Evolutionary conservation across 1,140 invertebrate species (phyloP), one percentile per base, ranked within the genome.

Genomic region (Drosophila aff.): DNA sequence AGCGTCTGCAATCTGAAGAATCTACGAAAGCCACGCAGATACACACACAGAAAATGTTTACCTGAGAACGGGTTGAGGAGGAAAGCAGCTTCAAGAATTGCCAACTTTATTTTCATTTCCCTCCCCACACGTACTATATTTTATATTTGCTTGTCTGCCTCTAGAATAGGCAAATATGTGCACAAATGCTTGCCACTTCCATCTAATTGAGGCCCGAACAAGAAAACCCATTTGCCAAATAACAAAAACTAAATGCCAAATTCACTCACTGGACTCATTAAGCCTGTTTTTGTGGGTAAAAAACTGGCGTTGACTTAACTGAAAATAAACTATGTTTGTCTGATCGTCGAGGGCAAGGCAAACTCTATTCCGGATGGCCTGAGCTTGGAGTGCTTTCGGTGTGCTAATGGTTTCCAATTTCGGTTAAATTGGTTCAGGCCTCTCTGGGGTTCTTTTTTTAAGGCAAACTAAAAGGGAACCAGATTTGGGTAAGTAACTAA

Each of bases 151-250:
- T 52, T 7, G 21, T 13, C 10, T 21, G 84, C 76, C 72, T 68
- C 84, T 57, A 79, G 76, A 90, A 71, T 90, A 69, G 81, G 52
- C 74, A 89, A 89, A 90, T 90, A 89, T 84, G 69, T 84, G 59
- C 69, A 74, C 78, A 90, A 90, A 79, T 89, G 81, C 62, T 73
- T 68, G 69, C 76, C 43, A 62, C 78, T 74, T 69, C 41, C 58
- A 57, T 57, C 28, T 43, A 38, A 50, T 26, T 36, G 44, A 47
- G 72, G 47, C 65, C 46, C 38, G 11, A 47, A 68, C 61, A 11
- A 52, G 26, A 44, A 23, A 40, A 52, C 36, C 46, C 66, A 79
- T 72, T 79, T 78, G 75, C 76, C 75, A 55, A 78, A 69, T 61
- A 52, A 21, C 49, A 33, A 52, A 52, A 52, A 33, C 16, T 18